These are phyloP conservation scores for Chamaea fasciata DNA, from an alignment of 2,113 vertebrate species.

Conservation along the genomic window DNA sequence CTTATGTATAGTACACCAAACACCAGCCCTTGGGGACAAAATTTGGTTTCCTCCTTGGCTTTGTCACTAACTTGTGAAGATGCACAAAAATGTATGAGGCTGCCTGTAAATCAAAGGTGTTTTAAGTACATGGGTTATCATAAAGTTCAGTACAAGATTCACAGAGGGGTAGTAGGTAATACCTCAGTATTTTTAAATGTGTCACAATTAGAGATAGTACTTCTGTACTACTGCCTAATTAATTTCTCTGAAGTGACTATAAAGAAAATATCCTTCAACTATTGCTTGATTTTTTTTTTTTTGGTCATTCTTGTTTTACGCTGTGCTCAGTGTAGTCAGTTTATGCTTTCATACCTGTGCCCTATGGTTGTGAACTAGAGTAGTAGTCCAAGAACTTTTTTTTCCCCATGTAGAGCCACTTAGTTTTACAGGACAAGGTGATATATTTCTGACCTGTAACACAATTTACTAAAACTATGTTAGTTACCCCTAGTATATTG, in stretches of 20 bases:
- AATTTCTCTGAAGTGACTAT: not conserved
- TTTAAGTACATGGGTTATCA: not conserved
- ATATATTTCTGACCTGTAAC: conserved; percentile 44
- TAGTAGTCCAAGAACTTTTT: not conserved
- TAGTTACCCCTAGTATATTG: conserved; percentile 43
- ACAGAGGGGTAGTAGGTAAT: not conserved
- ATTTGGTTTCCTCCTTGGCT: not conserved
- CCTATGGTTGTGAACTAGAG: not conserved
- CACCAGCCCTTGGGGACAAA: not conserved
- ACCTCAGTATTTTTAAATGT: not conserved
- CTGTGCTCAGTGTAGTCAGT: not conserved
- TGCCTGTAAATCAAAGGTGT: not conserved
- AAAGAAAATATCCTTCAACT: not conserved
- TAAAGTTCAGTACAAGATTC: not conserved
- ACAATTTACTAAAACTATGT: conserved; percentile 57
- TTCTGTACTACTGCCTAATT: not conserved
- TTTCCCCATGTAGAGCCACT: not conserved
- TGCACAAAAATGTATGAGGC: not conserved
- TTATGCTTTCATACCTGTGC: not conserved
- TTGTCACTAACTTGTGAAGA: not conserved
- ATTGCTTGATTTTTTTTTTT: not conserved
- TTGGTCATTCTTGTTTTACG: not conserved
- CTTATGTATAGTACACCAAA: not conserved
- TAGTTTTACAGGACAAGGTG: conserved; percentile 47
- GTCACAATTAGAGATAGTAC: not conserved